These are phyloP conservation scores for Mus spicilegus DNA, from an alignment of 2,113 vertebrate genomes.

Conservation along the genomic window DNA sequence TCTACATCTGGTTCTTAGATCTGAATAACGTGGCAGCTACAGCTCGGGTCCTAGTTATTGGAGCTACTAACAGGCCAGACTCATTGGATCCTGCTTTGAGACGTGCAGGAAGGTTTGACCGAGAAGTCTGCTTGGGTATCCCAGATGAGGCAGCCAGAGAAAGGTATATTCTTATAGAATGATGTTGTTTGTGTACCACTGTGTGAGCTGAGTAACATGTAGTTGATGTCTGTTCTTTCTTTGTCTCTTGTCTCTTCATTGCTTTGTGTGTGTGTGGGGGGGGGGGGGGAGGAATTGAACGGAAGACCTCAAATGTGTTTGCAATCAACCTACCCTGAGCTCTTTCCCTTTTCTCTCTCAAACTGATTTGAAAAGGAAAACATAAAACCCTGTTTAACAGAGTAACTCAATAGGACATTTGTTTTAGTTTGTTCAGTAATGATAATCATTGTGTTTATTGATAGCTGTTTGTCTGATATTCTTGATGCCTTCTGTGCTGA, in stretches of 20 bases:
- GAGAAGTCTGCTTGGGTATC: slow-evolving; percentile 97
- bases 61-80: slow-evolving; percentile 97
- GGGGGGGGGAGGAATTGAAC: not conserved
- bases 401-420: not conserved
- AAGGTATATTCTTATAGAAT: slow-evolving; percentile 84
- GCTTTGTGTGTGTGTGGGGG: no score
- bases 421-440: not conserved
- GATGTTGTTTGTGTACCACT: not conserved
- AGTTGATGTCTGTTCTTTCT: not conserved
- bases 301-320: not conserved
- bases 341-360: not conserved
- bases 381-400: not conserved
- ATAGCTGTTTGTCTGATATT: not conserved
- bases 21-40: slow-evolving; percentile 89
- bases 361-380: slow-evolving; percentile 20
- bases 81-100: slow-evolving; percentile 95
- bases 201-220: not conserved
- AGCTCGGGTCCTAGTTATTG: slow-evolving; percentile 94
- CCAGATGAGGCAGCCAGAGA: slow-evolving; percentile 94
- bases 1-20: slow-evolving; percentile 86
- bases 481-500: not conserved
- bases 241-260: no score
- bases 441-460: not conserved
- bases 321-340: no score
- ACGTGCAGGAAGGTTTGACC: slow-evolving; percentile 96